Evolutionary conservation across 2,888 invertebrate species (phyloP), one percentile per base, ranked within the genome.

Genomic region (Coelopa pilipes): DNA sequence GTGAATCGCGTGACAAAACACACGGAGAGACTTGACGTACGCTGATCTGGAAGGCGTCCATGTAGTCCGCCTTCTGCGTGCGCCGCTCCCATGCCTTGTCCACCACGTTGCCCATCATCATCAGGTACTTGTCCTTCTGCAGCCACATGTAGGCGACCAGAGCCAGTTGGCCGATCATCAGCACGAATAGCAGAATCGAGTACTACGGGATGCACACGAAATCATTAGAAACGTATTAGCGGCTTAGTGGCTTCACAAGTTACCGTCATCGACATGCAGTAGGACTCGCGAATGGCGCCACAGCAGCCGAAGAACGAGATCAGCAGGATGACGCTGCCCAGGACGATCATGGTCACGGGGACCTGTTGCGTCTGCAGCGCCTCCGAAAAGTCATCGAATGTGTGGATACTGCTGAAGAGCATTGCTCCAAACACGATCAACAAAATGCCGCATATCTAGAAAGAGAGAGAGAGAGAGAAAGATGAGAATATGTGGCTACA

Each of bases 261-360:
- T 88, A 95, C 95, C 83, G 94, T 94, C 87, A 94, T 91, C 76
- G 94, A 91, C 93, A 96, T 94, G 89, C 95, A 96, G 86, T 95
- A 93, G 85, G 94, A 96, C 88, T 96, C 96, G 77, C 93, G 91
- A 77, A 94, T 92, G 17, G 96, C 96, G 62, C 96, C 96, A 84
- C 96, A 96, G 88, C 96, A 96, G 76, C 96, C 96, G 85, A 96
- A 93, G 90, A 95, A 96, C 3, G 95, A 94, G 79, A 96, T 93
- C 81, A 95, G 84, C 85, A 95, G 93, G 80, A 94, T 92, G 47
- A 94, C 86, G 11, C 90, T 88, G 24, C 94, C 94, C 77, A 94
- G 87, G 69, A 92, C 88, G 78, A 94, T 92, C 82, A 93, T 90
- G 68, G 91, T 86, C 82, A 93, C 89, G 0, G 93, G 91, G 1